Conservation (phyloP, 1,140 invertebrate species). For the Trachelipus rathkii region DNA sequence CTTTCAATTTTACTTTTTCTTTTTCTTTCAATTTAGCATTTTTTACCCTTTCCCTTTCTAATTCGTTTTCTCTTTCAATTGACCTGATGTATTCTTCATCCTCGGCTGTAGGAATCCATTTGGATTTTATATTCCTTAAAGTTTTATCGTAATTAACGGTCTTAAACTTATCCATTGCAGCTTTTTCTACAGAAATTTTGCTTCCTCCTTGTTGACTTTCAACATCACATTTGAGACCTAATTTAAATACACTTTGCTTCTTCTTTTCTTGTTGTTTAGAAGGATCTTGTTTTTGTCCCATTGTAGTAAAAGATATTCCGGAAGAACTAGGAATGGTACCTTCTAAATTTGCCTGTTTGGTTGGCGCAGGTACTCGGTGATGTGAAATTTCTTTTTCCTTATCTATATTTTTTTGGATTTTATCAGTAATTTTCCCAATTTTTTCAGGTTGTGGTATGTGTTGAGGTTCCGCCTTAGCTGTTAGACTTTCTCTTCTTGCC, state of each 20-base stretch:
- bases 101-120: conserved; percentile 52
- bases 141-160: conserved; percentile 82
- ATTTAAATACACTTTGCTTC: conserved; percentile 42
- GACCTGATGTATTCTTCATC: conserved; percentile 29
- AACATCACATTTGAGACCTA: conserved; percentile 41
- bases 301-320: neutral
- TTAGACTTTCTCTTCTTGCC: conserved; percentile 40
- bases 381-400: conserved; percentile 37
- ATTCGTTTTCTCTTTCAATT: conserved; percentile 1
- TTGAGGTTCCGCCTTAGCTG: conserved; percentile 24
- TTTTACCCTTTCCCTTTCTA: conserved; percentile 3
- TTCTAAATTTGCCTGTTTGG: conserved; percentile 38
- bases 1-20: neutral
- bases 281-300: conserved; percentile 26
- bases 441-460: conserved; percentile 22
- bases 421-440: neutral
- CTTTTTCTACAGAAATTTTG: conserved; percentile 57
- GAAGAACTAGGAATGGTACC: conserved; percentile 20
- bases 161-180: conserved; percentile 75
- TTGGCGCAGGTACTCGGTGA: conserved; percentile 30
- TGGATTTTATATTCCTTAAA: conserved; percentile 74
- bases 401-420: neutral
- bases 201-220: conserved; percentile 32
- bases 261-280: conserved; percentile 37
- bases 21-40: neutral